Evolutionary conservation across 2,113 vertebrate genomes (phyloP).

Genomic region (Baryphthengus martii): DNA sequence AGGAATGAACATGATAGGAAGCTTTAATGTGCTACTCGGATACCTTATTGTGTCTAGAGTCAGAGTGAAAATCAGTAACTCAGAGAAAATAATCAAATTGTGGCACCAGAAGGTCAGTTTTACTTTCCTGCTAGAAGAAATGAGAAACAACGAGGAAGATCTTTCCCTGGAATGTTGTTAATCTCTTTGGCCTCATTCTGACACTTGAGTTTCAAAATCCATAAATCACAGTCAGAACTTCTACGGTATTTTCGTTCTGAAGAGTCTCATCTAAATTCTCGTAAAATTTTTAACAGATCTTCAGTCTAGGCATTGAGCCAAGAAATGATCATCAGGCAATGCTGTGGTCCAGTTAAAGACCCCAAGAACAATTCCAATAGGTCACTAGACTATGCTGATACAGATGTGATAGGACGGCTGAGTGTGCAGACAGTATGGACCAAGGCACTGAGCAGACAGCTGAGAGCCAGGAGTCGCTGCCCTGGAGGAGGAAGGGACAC

Average conservation of each 20-base stretch:
- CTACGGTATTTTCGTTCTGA: background rate
- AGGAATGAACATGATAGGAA: background rate
- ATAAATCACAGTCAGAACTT: background rate
- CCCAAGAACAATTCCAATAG: background rate
- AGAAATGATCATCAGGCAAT: background rate
- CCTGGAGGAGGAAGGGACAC: background rate
- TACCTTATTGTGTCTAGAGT: background rate
- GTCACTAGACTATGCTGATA: background rate
- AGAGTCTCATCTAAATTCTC: background rate
- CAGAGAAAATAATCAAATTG: background rate
- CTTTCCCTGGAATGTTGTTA: background rate
- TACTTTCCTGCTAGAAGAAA: background rate
- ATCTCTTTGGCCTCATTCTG: background rate
- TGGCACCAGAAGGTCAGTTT: background rate
- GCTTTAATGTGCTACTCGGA: background rate
- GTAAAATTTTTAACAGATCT: background rate
- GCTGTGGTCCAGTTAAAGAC: background rate
- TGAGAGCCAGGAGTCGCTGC: background rate
- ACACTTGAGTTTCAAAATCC: background rate
- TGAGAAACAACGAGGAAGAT: background rate
- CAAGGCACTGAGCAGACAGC: background rate
- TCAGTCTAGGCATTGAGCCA: background rate
- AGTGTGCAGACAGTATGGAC: no score
- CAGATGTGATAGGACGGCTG: accelerated
- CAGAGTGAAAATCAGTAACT: background rate